Evolutionary conservation across 1,140 invertebrate species (phyloP).

Genomic region (Sinonovacula constricta): DNA sequence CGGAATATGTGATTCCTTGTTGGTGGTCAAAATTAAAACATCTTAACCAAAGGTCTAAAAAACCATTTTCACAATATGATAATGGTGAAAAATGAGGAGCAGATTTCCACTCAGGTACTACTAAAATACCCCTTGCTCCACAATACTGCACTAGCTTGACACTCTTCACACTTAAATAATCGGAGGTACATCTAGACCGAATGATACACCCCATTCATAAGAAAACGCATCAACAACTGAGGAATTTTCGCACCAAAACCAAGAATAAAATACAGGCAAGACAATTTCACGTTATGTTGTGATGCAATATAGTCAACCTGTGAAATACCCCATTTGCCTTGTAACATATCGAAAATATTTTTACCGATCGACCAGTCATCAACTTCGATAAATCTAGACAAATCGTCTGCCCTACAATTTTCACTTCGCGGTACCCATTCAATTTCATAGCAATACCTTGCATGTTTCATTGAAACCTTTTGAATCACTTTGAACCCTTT

Average conservation of each 20-base stretch:
- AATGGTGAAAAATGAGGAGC: too few relatives aligned
- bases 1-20: too few relatives aligned
- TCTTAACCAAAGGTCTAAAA: too few relatives aligned
- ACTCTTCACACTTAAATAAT: too few relatives aligned
- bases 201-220: constrained; percentile 7
- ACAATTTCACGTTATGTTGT: constrained; percentile 27
- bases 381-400: constrained; percentile 5
- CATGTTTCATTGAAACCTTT: constrained; percentile 25
- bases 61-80: too few relatives aligned
- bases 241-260: neutral
- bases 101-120: too few relatives aligned
- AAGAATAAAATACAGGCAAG: constrained; percentile 19
- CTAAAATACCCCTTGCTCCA: too few relatives aligned
- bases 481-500: constrained; percentile 35
- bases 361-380: constrained; percentile 10
- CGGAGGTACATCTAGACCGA: too few relatives aligned
- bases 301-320: constrained; percentile 20
- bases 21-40: too few relatives aligned
- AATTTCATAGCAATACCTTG: constrained; percentile 19
- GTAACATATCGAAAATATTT: constrained; percentile 3
- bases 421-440: constrained; percentile 33
- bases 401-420: too few relatives aligned
- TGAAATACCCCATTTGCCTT: neutral
- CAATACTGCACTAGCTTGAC: too few relatives aligned
- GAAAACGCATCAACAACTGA: constrained; percentile 18